These are phyloP conservation scores for Psephotus haematonotus DNA, from an alignment of 2,113 vertebrate genomes.

Conservation along the genomic window DNA sequence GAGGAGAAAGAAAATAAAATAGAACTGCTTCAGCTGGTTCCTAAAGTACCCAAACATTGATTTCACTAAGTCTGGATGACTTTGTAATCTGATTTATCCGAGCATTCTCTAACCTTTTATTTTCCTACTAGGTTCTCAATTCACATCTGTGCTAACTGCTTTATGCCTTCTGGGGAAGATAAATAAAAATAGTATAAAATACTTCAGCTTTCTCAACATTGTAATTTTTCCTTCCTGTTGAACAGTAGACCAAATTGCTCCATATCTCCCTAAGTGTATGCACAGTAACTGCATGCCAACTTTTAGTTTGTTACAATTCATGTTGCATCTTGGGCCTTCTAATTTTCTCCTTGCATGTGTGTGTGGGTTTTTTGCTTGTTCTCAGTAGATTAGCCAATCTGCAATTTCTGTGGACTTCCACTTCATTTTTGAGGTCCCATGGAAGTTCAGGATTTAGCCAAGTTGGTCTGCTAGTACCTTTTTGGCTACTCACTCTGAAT, in stretches of 20 bases:
- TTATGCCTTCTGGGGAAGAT: background rate
- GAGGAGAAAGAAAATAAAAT: background rate
- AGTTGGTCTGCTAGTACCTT: background rate
- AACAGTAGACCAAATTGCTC: background rate
- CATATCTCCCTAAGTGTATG: background rate
- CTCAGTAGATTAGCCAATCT: background rate
- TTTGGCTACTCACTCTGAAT: background rate
- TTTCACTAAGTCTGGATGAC: background rate
- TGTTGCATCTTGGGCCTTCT: background rate
- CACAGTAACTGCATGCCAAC: background rate
- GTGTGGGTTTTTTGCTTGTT: background rate
- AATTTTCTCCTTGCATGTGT: background rate
- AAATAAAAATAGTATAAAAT: background rate
- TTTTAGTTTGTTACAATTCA: background rate
- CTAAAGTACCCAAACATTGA: background rate
- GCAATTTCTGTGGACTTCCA: background rate
- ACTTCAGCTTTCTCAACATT: background rate
- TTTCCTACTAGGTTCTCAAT: background rate
- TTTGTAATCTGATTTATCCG: background rate
- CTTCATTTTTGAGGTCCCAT: background rate
- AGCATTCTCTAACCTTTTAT: background rate
- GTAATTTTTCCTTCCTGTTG: background rate
- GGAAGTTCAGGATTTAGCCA: background rate
- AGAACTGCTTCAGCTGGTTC: background rate
- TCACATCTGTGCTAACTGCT: background rate